Evolutionary conservation across 2,888 invertebrate species (phyloP), one percentile per base, ranked within the genome.

Genomic region (Epinotia brunnichana): DNA sequence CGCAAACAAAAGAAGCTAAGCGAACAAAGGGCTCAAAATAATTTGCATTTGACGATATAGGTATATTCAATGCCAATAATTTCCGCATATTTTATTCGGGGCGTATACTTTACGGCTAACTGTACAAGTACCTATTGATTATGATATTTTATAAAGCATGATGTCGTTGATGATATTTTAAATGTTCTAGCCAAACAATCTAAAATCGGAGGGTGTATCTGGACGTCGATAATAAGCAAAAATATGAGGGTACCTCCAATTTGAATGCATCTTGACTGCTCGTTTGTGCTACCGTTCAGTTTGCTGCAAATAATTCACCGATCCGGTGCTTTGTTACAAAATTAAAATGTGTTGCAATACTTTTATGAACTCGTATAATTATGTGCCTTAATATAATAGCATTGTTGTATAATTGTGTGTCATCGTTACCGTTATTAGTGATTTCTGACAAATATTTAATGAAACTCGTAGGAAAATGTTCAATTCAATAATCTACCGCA

Each of bases 201-300:
- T 35, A 35, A 10, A 60, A 60, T n/a, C 2, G 11, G 17, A 9
- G 17, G 15, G 61, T 44, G 15, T 35, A 1, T 35, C 9, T 35
- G 35, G 9, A 35, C 35, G 7, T 9, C 9, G 5, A 56, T 21
- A 29, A 13, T 21, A 13, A 21, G 4, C 21, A 19, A 21, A 21
- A 54, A 13, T 53, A 54, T 57, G 57, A 29, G 57, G 57, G 57
- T 57, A 57, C 29, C n/a, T 29, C 9, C 5, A n/a, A 48, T 7
- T 48, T 48, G 48, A 3, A n/a, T 48, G 48, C n/a, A 48, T 44
- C 44, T 15, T 15, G 2, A 15, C 48, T 48, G 29, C n/a, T n/a
- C 5, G 4, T 35, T 29, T 35, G 35, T 35, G 35, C 5, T 9
- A 13, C 59, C 35, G 39, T 10, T 39, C 17, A 39, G 29, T 59